Evolutionary conservation across 2,888 invertebrate species (phyloP).

Genomic region (Plebejus argus): DNA sequence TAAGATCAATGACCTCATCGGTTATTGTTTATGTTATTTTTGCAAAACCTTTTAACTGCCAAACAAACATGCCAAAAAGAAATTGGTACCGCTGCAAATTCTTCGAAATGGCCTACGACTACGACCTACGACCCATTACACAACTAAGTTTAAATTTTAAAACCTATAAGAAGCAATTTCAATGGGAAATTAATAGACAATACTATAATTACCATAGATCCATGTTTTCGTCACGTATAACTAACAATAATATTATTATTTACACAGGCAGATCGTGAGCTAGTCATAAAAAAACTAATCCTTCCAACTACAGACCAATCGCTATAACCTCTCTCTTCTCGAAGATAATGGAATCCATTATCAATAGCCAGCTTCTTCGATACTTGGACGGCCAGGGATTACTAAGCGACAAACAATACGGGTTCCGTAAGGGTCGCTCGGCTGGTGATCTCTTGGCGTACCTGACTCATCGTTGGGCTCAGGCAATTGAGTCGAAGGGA

Average conservation of each 20-base stretch:
- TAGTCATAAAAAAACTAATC: not conserved
- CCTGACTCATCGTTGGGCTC: too few species aligned
- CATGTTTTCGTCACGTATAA: not conserved
- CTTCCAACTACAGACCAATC: too few species aligned
- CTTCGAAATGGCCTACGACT: not conserved
- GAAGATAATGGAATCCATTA: too few species aligned
- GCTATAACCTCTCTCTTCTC: too few species aligned
- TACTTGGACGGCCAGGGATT: too few species aligned
- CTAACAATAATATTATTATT: conserved; percentile 11
- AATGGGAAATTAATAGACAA: not conserved
- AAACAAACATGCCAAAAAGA: conserved; percentile 2
- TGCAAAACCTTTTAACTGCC: not conserved
- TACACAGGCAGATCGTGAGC: conserved; percentile 1
- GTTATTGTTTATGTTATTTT: not conserved
- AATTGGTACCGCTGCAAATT: not conserved
- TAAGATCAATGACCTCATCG: not conserved
- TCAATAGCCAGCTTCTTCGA: too few species aligned
- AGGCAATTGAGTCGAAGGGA: too few species aligned
- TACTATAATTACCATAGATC: not conserved
- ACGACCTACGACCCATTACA: not conserved
- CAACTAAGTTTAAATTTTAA: not conserved
- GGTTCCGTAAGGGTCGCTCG: too few species aligned
- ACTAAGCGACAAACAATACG: too few species aligned
- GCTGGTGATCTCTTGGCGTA: too few species aligned
- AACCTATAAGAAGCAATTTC: not conserved